A percentile compares a stretch with the other conserved stretches of the same genome.
Evolutionary conservation across 1,140 invertebrate species (phyloP).

Genomic region (Monochamus saltuarius): DNA sequence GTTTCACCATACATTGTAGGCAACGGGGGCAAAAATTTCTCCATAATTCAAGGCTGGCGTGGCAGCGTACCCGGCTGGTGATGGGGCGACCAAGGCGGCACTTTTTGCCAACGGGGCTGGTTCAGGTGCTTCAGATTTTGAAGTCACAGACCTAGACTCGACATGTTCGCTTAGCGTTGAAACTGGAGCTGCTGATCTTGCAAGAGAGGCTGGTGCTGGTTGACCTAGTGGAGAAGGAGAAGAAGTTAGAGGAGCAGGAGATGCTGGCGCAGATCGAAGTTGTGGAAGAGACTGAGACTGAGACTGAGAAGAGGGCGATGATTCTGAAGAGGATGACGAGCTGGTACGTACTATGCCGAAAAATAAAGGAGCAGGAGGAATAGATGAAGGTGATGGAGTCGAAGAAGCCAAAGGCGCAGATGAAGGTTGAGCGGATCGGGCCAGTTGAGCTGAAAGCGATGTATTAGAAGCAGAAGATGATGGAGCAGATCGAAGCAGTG

Average conservation of each 20-base stretch:
- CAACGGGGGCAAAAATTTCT: too few species aligned
- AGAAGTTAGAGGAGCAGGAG: slow-evolving; percentile 7
- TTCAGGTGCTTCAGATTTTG: too few species aligned
- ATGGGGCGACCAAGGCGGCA: neutral
- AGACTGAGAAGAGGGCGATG: neutral
- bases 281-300: neutral
- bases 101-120: too few species aligned
- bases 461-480: neutral
- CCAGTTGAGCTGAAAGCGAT: slow-evolving; percentile 27
- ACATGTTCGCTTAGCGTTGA: slow-evolving; percentile 7
- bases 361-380: slow-evolving; percentile 1
- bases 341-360: neutral
- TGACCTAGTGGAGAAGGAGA: slow-evolving; percentile 48
- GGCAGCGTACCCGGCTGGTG: neutral
- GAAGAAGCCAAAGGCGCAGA: slow-evolving; percentile 9
- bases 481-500: neutral
- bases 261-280: slow-evolving; percentile 13
- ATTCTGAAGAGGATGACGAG: neutral
- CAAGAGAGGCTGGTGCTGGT: slow-evolving; percentile 24
- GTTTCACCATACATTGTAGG: too few species aligned
- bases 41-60: neutral
- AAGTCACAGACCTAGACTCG: too few species aligned
- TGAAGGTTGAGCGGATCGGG: neutral
- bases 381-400: slow-evolving; percentile 22
- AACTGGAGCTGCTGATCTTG: slow-evolving; percentile 25